Conservation (phyloP, 2,113 vertebrate species). For the Grallaria varia region DNA sequence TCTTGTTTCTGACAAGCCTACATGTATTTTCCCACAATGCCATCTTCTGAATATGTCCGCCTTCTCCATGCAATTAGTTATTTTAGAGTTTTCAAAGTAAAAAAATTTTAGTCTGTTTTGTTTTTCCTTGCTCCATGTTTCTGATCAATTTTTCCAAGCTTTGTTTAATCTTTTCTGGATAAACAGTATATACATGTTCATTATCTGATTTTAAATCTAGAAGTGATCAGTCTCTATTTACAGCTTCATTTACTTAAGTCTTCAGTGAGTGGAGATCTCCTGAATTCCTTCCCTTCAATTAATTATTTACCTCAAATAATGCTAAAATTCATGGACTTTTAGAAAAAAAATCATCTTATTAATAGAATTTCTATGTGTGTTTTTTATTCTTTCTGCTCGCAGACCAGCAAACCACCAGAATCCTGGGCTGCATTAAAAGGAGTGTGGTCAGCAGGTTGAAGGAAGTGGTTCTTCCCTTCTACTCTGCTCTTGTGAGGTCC, state of each 20-base stretch:
- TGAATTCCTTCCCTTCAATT: neutral
- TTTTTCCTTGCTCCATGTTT: neutral
- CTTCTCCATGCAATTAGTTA: neutral
- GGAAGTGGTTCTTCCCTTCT: neutral
- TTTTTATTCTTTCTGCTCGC: neutral
- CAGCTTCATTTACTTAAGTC: neutral
- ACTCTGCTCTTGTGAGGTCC: neutral
- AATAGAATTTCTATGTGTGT: neutral
- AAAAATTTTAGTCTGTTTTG: neutral
- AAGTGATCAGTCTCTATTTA: neutral
- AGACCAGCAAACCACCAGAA: neutral
- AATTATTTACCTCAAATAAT: neutral
- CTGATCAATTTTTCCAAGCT: neutral
- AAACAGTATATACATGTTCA: neutral
- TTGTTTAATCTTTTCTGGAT: neutral
- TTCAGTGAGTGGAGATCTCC: neutral
- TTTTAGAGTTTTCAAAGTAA: neutral
- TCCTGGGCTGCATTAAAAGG: neutral
- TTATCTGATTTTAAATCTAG: neutral
- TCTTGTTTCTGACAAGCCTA: neutral
- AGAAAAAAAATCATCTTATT: neutral
- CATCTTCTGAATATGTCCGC: neutral
- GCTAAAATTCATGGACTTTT: neutral
- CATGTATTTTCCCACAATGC: neutral
- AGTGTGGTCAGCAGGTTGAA: neutral